Evolutionary conservation across 2,113 vertebrate genomes (phyloP), one percentile per base, ranked within the genome.

Genomic region (Pelecanoides urinatrix): DNA sequence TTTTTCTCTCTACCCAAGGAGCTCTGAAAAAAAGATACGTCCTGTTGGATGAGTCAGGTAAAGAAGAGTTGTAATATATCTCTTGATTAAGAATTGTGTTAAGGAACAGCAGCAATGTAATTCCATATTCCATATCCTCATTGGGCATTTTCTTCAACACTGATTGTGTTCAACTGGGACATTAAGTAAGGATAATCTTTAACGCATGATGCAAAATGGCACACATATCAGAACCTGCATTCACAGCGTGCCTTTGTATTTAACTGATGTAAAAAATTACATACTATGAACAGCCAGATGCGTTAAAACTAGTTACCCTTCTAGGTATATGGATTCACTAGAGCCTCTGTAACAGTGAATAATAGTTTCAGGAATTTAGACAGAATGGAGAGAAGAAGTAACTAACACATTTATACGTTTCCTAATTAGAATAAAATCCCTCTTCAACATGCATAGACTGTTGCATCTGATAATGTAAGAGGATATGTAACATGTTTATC

Each of bases 401-500:
- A 72, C 2, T 61, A 72, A 75, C 11, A 36, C 16, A 81, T 87
- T 87, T 42, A 56, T 38, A 40, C 2, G 1, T 75, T 73, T 45
- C 22, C 23, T 76, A 58, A 55, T 79, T 76, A 53, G 23, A 93
- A 63, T 21, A 88, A 80, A 83, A 86, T 77, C 26, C 49, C 53
- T 90, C 29, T 45, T 71, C 30, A 85, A 72, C 8, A 15, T 5
- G 30, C 27, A 36, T 4, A 55, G 36, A 74, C 18, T 29, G 11
- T 22, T 86, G 58, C 32, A 87, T 72, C 61, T 87, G 30, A 55
- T 92, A 77, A 63, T 7, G 22, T 85, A 92, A 96, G 98, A 99
- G 99, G 98, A 99, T 99, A 99, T 98, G 82, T 96, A 96, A 92
- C 85, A 98, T n/a, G 96, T 97, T 98, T 98, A 99, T 98, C 98